Percentiles rank a stretch among this genome's conserved stretches.
Evolutionary conservation across 2,113 vertebrate genomes (phyloP).

Genomic region (Fulica atra): DNA sequence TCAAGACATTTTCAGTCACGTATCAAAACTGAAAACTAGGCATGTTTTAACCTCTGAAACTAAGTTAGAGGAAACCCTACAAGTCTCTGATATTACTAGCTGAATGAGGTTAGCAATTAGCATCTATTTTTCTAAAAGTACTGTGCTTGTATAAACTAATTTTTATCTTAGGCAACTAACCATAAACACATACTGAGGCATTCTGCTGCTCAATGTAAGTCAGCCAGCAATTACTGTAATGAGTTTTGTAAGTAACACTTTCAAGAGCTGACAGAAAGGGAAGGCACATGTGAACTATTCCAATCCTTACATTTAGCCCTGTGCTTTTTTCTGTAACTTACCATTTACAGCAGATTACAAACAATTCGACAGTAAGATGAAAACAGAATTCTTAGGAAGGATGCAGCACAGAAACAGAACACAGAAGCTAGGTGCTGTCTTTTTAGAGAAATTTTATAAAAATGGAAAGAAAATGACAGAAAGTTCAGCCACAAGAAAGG

Average conservation of each 20-base stretch:
- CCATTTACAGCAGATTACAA: not conserved
- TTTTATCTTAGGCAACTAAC: not conserved
- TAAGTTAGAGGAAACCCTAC: not conserved
- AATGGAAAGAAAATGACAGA: not conserved
- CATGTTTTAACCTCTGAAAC: not conserved
- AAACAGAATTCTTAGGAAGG: not conserved
- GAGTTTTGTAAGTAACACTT: not conserved
- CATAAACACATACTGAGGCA: not conserved
- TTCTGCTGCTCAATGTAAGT: not conserved
- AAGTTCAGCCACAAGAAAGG: not conserved
- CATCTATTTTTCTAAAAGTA: not conserved
- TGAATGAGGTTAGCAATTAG: not conserved
- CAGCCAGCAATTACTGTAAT: not conserved
- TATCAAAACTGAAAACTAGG: not conserved
- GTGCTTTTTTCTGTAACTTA: not conserved
- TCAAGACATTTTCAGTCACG: not conserved
- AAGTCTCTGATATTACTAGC: not conserved
- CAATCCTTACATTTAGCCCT: not conserved
- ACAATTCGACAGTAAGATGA: not conserved
- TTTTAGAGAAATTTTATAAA: not conserved
- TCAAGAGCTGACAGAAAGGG: not conserved
- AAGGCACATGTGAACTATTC: not conserved
- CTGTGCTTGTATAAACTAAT: not conserved
- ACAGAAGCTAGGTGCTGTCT: not conserved
- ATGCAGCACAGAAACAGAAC: not conserved